These are phyloP conservation scores for Centropristis striata DNA, from an alignment of 2,113 vertebrate genomes.

Conservation along the genomic window DNA sequence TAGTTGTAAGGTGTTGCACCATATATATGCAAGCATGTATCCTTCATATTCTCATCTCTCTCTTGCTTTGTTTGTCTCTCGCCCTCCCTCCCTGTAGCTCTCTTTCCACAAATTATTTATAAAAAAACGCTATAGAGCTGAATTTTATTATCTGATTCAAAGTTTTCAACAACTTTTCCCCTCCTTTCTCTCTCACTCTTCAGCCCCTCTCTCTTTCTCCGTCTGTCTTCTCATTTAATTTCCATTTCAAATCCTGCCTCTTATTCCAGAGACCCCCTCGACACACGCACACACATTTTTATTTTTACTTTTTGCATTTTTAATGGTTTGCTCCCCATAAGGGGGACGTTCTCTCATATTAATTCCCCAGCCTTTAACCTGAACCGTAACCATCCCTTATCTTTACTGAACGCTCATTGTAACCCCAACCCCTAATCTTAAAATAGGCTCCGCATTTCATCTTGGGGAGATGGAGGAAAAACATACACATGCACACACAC, in stretches of 20 bases:
- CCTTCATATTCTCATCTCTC: neutral
- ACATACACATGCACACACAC: neutral
- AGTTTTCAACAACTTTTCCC: conserved; percentile 33
- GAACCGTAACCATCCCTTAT: conserved; percentile 6
- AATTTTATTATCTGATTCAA: conserved; percentile 53
- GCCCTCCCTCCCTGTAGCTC: conserved; percentile 8
- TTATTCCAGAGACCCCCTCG: conserved; percentile 8
- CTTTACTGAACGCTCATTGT: conserved; percentile 5
- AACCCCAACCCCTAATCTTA: conserved; percentile 9
- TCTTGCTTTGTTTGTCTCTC: conserved; percentile 35
- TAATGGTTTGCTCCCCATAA: neutral
- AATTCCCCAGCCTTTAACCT: conserved; percentile 10
- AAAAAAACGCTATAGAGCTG: conserved; percentile 29
- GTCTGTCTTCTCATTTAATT: conserved; percentile 49
- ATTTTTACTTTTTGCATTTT: neutral
- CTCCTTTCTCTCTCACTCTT: neutral
- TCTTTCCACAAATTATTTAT: conserved; percentile 56
- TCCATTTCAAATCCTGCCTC: conserved; percentile 41
- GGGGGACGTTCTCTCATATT: neutral
- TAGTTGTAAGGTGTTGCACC: neutral
- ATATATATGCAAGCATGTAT: conserved; percentile 12
- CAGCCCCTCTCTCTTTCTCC: conserved; percentile 1
- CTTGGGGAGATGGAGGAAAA: neutral
- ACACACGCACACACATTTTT: conserved; percentile 1
- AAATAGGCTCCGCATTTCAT: conserved; percentile 15